Conservation (phyloP, 2,113 vertebrate genomes). For the Lasiurus cinereus region DNA sequence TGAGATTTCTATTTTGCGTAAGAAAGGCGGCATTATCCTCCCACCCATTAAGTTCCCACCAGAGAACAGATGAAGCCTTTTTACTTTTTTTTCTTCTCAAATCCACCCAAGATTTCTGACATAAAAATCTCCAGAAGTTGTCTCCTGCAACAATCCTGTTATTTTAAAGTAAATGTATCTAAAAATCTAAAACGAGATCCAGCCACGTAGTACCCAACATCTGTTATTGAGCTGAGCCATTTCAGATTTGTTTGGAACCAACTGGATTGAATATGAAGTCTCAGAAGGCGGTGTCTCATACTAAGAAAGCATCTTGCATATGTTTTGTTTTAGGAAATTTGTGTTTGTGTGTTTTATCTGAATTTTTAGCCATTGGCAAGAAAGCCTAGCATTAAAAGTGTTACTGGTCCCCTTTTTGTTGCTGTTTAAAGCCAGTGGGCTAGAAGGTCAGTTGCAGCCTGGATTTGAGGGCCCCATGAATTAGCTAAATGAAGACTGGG, state of each 20-base stretch:
- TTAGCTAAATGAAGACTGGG: background rate
- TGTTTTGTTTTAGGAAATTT: background rate
- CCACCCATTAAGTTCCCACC: constrained; percentile 79
- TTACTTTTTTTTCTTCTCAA: background rate
- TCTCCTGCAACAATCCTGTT: background rate
- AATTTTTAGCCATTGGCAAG: constrained; percentile 50
- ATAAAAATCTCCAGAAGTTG: background rate
- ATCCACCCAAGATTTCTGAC: background rate
- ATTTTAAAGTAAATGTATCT: constrained; percentile 25
- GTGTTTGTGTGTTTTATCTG: background rate
- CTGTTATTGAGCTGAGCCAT: background rate
- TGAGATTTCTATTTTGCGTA: constrained; percentile 87
- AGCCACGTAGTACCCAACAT: background rate
- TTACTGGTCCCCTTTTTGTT: background rate
- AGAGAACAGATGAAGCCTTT: background rate
- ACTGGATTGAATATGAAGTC: background rate
- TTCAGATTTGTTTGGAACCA: background rate
- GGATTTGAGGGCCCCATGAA: background rate
- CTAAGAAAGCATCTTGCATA: background rate
- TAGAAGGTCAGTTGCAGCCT: background rate
- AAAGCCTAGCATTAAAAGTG: background rate
- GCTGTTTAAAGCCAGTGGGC: background rate
- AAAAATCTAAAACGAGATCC: background rate
- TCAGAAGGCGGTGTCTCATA: background rate
- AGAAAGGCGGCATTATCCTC: constrained; percentile 86